Conservation (phyloP, 2,113 vertebrate species). For the Brienomyrus brachyistius region DNA sequence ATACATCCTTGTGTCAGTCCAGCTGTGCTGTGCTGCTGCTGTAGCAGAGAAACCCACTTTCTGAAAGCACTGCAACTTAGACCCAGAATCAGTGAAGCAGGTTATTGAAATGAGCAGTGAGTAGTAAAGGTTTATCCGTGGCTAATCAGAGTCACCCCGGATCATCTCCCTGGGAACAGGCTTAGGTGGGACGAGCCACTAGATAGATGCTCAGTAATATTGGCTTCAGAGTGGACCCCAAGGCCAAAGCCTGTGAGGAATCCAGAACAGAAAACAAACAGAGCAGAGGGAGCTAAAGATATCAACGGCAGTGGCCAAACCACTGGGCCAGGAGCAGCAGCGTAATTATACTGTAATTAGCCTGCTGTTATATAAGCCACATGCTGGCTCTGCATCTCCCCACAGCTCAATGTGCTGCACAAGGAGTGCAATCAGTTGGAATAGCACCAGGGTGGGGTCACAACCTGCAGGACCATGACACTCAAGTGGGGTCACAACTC, state of each 20-base stretch:
- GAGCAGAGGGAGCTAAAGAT: neutral
- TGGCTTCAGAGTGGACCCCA: neutral
- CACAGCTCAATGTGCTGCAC: neutral
- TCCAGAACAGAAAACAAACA: neutral
- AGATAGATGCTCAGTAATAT: neutral
- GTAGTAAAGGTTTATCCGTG: neutral
- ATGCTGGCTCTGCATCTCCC: neutral
- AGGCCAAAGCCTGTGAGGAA: neutral
- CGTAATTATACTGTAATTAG: neutral
- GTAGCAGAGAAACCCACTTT: neutral
- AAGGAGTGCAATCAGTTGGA: neutral
- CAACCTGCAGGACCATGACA: neutral
- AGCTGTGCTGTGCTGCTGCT: neutral
- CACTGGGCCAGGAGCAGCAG: neutral
- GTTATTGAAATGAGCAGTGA: neutral
- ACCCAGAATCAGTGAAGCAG: neutral
- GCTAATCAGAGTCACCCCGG: neutral
- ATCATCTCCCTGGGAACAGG: neutral
- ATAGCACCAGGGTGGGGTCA: neutral
- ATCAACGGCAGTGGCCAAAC: neutral
- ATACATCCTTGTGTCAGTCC: neutral
- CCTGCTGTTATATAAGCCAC: neutral
- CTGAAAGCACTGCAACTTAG: neutral
- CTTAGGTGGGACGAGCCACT: neutral
- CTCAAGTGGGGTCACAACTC: neutral